phyloP scores from a whole-genome alignment of 2,113 vertebrate species.

The Xenopus borealis region DNA sequence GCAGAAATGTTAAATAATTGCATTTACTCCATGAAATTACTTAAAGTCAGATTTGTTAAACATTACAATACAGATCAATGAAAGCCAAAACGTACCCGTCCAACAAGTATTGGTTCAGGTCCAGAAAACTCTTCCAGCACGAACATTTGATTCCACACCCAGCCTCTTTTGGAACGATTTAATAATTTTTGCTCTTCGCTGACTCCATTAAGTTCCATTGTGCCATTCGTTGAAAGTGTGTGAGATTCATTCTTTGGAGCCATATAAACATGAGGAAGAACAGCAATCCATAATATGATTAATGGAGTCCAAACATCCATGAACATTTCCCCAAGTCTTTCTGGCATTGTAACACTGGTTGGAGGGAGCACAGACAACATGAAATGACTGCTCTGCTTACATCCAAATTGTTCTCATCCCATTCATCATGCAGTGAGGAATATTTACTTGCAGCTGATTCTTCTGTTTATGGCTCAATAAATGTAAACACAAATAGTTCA shows the following conservation, averaged over 20 bases:
- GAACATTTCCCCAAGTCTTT: conserved; percentile 80
- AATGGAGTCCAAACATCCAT: conserved; percentile 88
- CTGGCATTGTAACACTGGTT: conserved; percentile 82
- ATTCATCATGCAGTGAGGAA: conserved; percentile 78
- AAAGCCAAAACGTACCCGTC: conserved; percentile 83
- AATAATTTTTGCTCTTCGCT: conserved; percentile 87
- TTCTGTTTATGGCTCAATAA: conserved; percentile 69
- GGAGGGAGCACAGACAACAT: conserved; percentile 73
- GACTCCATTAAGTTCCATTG: conserved; percentile 70
- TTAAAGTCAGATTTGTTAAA: no score
- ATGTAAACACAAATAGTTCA: conserved; percentile 61
- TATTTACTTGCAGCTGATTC: conserved; percentile 78
- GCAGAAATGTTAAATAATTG: no score
- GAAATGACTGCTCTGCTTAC: conserved; percentile 82
- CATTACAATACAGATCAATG: conserved; percentile 6
- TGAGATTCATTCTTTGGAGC: conserved; percentile 76
- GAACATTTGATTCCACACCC: conserved; percentile 99
- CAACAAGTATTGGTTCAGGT: conserved; percentile 98
- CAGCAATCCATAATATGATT: conserved; percentile 94
- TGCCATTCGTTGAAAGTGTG: conserved; percentile 74
- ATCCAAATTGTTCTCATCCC: conserved; percentile 73
- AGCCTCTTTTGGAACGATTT: conserved; percentile 95
- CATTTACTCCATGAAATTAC: no score
- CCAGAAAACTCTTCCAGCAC: conserved; percentile 99
- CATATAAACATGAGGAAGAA: conserved; percentile 75